Evolutionary conservation across 2,888 invertebrate genomes (phyloP).

Genomic region (Tromatobia lineatoria): DNA sequence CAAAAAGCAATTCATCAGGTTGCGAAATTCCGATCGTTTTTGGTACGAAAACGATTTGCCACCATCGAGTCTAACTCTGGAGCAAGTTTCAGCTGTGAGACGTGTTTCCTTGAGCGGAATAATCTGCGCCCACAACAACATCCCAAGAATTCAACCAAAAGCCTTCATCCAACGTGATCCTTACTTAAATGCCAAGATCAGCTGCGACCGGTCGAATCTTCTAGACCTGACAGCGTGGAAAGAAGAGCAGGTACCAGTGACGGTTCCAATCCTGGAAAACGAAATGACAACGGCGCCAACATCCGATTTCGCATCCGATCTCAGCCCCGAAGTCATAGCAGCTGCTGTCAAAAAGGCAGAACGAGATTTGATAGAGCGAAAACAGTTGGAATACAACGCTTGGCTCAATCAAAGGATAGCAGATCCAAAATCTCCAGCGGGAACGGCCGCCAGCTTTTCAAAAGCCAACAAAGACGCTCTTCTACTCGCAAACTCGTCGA

Average conservation of each 20-base stretch:
- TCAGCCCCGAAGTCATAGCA: constrained; percentile 90
- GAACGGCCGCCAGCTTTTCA: constrained; percentile 95
- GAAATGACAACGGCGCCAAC: constrained; percentile 68
- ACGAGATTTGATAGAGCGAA: constrained; percentile 90
- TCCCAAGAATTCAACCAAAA: constrained; percentile 93
- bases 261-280: constrained; percentile 80
- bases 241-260: constrained; percentile 85
- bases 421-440: constrained; percentile 94
- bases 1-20: constrained; percentile 92
- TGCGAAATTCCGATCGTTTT: constrained; percentile 95
- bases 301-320: constrained; percentile 86
- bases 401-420: constrained; percentile 89
- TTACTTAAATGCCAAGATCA: constrained; percentile 91
- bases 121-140: constrained; percentile 91
- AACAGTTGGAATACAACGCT: constrained; percentile 93
- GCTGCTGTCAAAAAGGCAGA: constrained; percentile 93
- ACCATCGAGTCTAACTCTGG: constrained; percentile 92
- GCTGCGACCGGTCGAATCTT: constrained; percentile 90
- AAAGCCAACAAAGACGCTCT: constrained; percentile 95
- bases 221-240: constrained; percentile 91
- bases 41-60: constrained; percentile 98
- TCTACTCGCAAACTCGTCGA: constrained; percentile 93
- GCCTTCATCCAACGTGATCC: constrained; percentile 95
- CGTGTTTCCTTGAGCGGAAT: constrained; percentile 93
- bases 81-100: constrained; percentile 93